Percentiles rank a stretch among this genome's conserved stretches.
Evolutionary conservation across 1,140 invertebrate species (phyloP).

Genomic region (Rhyzopertha dominica): DNA sequence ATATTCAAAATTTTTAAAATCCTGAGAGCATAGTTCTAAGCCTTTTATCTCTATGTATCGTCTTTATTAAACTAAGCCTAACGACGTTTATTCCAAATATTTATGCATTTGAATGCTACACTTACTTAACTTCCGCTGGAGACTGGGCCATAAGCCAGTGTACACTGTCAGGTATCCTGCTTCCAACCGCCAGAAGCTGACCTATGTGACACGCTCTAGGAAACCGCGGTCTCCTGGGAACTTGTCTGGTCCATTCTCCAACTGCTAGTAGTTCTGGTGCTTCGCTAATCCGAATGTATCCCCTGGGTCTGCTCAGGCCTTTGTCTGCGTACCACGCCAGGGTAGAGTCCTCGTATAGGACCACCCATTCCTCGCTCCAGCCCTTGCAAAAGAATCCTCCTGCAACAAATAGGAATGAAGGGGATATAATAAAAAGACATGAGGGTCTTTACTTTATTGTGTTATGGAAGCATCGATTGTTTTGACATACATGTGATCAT

Average conservation of each 20-base stretch:
- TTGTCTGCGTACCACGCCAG: conserved; percentile 72
- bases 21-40: no score
- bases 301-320: conserved; percentile 47
- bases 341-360: conserved; percentile 72
- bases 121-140: conserved; percentile 42
- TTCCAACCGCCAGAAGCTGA: conserved; percentile 68
- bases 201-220: conserved; percentile 59
- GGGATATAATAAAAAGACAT: neutral
- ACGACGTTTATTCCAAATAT: no score
- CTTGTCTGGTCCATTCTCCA: conserved; percentile 65
- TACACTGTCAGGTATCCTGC: conserved; percentile 43
- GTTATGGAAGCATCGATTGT: no score
- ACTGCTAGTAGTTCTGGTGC: conserved; percentile 74
- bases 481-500: neutral
- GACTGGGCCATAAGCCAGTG: conserved; percentile 43
- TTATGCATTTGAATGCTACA: no score
- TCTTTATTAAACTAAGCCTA: no score
- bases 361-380: conserved; percentile 77
- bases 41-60: no score
- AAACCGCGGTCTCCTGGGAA: conserved; percentile 63
- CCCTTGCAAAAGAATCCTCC: conserved; percentile 68
- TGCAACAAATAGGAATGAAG: conserved; percentile 43
- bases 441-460: no score
- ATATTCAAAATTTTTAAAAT: no score
- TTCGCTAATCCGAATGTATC: conserved; percentile 60